Conservation (phyloP, 2,113 vertebrate species). For the Uria lomvia region DNA sequence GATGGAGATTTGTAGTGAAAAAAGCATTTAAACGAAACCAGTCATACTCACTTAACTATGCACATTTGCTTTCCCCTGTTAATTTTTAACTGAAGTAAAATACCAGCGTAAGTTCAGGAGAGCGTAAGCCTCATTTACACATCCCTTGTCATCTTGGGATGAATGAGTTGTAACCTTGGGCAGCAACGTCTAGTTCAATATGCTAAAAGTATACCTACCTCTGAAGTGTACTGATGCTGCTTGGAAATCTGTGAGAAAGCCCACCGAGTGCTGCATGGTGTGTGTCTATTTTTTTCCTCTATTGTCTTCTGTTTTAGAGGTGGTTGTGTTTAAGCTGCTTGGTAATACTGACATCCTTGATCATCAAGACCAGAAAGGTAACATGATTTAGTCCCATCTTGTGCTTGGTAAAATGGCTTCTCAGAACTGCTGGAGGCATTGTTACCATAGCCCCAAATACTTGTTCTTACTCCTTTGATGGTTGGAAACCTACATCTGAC, state of each 20-base stretch:
- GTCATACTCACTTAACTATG: neutral
- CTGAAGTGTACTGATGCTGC: neutral
- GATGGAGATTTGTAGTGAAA: neutral
- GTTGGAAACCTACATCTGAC: neutral
- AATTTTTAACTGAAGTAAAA: neutral
- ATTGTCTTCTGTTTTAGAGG: neutral
- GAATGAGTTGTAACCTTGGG: neutral
- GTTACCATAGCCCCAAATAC: neutral
- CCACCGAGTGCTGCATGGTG: neutral
- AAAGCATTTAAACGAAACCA: neutral
- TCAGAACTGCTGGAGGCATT: neutral
- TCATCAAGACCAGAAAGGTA: neutral
- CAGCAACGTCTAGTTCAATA: fast-evolving
- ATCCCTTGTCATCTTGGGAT: neutral
- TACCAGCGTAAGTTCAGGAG: neutral
- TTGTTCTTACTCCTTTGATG: neutral
- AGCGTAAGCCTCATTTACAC: neutral
- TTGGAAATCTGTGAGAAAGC: neutral
- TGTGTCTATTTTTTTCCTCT: neutral
- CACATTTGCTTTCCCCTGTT: neutral
- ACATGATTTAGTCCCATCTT: neutral
- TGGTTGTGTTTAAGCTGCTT: neutral
- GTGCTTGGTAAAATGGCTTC: neutral
- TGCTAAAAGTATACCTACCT: neutral
- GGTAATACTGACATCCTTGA: neutral